phyloP scores from a whole-genome alignment of 2,888 invertebrate genomes.

The Rotaria macrura region DNA sequence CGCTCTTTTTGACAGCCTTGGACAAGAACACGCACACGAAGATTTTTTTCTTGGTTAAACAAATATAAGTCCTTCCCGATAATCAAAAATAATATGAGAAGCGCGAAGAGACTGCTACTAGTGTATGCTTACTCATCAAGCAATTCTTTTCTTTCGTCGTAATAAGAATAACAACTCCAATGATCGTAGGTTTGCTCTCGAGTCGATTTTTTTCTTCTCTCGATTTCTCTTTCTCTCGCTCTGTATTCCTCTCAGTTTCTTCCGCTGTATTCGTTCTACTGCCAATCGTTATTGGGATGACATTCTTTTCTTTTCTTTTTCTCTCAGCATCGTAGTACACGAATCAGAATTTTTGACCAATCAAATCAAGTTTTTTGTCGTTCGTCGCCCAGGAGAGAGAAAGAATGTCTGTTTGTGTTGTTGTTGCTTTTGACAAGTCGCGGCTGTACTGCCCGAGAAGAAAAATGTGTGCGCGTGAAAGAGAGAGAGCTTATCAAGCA shows the following conservation, averaged over 20 bases:
- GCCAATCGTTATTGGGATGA: not conserved
- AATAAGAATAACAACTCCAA: slow-evolving; percentile 15
- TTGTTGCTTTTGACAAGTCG: not conserved
- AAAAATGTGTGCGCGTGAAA: not conserved
- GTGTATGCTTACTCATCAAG: slow-evolving; percentile 12
- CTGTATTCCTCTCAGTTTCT: not conserved
- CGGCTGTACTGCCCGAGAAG: not conserved
- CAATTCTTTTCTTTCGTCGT: slow-evolving; percentile 12
- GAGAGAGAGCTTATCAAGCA: slow-evolving; percentile 8
- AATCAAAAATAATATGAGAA: slow-evolving; percentile 15
- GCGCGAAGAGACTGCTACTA: slow-evolving; percentile 15
- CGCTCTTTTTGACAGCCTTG: slow-evolving; percentile 12
- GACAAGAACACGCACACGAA: not conserved
- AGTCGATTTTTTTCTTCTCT: not conserved
- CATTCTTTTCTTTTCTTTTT: not conserved
- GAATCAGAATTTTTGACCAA: slow-evolving; percentile 8
- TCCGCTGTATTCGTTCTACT: not conserved
- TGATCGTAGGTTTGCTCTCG: slow-evolving; percentile 8
- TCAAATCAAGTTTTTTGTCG: not conserved
- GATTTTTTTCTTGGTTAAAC: slow-evolving; percentile 10
- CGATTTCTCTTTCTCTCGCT: not conserved
- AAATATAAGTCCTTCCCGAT: slow-evolving; percentile 3
- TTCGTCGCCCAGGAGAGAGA: slow-evolving; percentile 8
- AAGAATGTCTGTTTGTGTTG: not conserved
- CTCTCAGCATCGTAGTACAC: not conserved